Evolutionary conservation across 2,888 invertebrate species (phyloP), one percentile per base, ranked within the genome.

Genomic region (Drosophila birchii): DNA sequence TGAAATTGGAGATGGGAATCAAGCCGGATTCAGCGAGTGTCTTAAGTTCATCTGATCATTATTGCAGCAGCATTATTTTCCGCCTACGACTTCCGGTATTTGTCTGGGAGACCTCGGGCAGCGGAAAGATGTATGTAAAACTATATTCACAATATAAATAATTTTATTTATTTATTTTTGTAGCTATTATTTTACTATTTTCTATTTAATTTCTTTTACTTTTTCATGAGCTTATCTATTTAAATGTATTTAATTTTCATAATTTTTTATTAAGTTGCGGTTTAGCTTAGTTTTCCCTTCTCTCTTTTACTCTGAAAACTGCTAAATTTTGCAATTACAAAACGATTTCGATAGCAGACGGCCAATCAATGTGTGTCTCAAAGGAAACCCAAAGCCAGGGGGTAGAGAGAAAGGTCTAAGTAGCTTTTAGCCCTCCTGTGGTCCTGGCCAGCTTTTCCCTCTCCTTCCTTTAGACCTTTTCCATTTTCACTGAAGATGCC

Each of bases 291-390:
- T 29, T 43, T 39, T 43, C 29, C 20, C 14, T 1, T 8, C n/a
- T 29, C n/a, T 26, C 18, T 8, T 7, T 7, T 39, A n/a, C 20
- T 44, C n/a, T 8, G 36, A 59, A 9, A 66, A 68, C 36, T 54
- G 70, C 45, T 47, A 70, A 70, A 70, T 70, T 70, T 53, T 34
- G 53, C 70, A 70, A 70, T 70, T 70, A 70, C 54, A 59, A 70
- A 68, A 51, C 69, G 68, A 67, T 68, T 68, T 68, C 67, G 43
- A 57, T 43, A 49, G 56, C 69, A 69, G 69, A 57, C 36, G 51
- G 49, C 68, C 68, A 69, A 51, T 69, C 57, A 69, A 29, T 29
- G 68, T 57, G 51, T 44, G 56, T 69, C 56, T 57, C 68, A 49
- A 49, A 69, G 69, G 69, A 43, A 51, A 43, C 36, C 47, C 49